These are phyloP conservation scores for Bathynomus jamesi DNA, from an alignment of 1,140 invertebrate genomes.

Conservation along the genomic window DNA sequence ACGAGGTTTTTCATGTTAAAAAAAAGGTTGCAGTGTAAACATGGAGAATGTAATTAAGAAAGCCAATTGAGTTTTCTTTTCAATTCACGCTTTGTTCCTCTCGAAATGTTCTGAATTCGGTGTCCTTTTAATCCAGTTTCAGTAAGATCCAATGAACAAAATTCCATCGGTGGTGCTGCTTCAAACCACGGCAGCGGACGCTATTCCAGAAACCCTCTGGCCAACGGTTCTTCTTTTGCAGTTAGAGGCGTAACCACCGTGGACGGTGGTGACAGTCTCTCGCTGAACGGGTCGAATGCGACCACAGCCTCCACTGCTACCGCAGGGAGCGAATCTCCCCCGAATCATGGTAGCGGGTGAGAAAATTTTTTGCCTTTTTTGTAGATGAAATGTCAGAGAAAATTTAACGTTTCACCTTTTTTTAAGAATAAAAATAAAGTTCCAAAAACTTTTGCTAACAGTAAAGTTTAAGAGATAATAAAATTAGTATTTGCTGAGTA, in stretches of 20 bases:
- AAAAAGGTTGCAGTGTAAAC: too few relatives aligned
- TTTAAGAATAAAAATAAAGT: too few relatives aligned
- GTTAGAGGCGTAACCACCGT: neutral
- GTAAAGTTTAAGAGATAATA: too few relatives aligned
- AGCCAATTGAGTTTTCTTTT: too few relatives aligned
- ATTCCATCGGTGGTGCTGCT: neutral
- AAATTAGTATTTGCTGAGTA: too few relatives aligned
- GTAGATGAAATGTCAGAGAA: too few relatives aligned
- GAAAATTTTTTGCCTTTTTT: neutral
- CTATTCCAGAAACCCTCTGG: neutral
- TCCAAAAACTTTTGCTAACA: too few relatives aligned
- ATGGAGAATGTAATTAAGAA: too few relatives aligned
- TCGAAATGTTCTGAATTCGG: too few relatives aligned
- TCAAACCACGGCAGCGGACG: neutral
- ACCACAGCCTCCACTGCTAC: neutral
- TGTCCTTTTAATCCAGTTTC: neutral
- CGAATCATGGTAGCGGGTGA: neutral
- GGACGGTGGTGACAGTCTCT: neutral
- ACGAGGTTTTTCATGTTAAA: too few relatives aligned
- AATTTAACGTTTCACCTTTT: too few relatives aligned
- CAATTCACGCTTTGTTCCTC: too few relatives aligned
- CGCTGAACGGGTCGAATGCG: neutral
- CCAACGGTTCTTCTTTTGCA: neutral
- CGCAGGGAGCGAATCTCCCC: neutral
- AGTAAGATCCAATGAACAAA: neutral